Conservation (phyloP, 2,113 vertebrate species). For the Megaceryle torquata region DNA sequence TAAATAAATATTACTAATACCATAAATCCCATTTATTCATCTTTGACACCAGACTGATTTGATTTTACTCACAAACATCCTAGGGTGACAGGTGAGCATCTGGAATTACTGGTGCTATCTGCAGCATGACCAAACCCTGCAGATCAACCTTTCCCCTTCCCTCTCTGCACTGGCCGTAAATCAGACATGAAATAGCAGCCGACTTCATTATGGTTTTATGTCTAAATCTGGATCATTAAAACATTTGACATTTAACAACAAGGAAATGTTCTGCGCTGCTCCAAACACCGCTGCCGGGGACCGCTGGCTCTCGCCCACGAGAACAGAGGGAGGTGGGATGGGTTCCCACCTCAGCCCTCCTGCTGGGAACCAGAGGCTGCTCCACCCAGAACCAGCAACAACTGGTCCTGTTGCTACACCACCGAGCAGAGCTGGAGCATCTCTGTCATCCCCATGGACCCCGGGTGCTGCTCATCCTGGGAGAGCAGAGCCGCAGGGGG, state of each 20-base stretch:
- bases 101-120: neutral
- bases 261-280: accelerated
- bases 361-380: neutral
- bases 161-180: neutral
- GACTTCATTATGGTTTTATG: accelerated
- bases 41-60: neutral
- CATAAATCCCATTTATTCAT: neutral
- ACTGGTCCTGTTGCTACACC: accelerated
- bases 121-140: neutral
- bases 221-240: neutral
- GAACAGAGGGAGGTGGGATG: neutral
- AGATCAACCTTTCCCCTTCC: neutral
- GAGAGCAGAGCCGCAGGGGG: accelerated
- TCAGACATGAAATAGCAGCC: neutral
- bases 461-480: accelerated
- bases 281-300: accelerated
- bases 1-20: neutral
- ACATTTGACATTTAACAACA: accelerated
- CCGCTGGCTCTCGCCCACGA: neutral
- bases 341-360: neutral
- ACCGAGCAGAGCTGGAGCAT: accelerated
- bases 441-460: accelerated
- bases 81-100: neutral
- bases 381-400: accelerated
- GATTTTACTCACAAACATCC: neutral